phyloP scores from a whole-genome alignment of 2,797 vertebrate genomes.

The Neosilurus hyrtlii region DNA sequence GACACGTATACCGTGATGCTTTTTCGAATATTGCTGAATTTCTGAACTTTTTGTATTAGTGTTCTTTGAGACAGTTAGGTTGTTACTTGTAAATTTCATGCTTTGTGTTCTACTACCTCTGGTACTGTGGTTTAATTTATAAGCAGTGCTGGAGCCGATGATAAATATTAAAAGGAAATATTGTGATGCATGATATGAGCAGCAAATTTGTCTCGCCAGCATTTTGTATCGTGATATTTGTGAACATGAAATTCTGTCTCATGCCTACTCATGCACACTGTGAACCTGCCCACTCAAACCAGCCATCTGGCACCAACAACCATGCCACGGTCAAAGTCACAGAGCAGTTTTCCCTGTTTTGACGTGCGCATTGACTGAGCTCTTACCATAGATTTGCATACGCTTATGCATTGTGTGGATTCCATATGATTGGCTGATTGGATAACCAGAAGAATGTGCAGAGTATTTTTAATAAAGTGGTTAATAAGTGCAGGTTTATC shows the following conservation, averaged over 20 bases:
- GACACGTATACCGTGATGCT: background rate
- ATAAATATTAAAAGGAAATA: background rate
- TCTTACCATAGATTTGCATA: too few species aligned
- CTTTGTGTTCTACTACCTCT: background rate
- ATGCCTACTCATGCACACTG: background rate
- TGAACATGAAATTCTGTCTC: background rate
- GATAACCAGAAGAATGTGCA: background rate
- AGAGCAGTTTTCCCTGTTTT: background rate
- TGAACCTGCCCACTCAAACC: constrained; percentile 28
- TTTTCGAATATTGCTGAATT: background rate
- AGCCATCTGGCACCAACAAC: constrained; percentile 12
- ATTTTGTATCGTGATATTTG: background rate
- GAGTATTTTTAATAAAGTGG: background rate
- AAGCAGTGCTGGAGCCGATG: background rate
- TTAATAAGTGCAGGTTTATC: background rate
- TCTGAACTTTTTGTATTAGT: background rate
- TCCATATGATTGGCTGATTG: background rate
- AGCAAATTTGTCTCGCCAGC: background rate
- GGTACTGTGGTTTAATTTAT: background rate
- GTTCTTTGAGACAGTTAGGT: background rate
- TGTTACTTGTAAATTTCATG: background rate
- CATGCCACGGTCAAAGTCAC: constrained; percentile 13
- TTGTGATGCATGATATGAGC: background rate
- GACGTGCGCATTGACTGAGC: background rate
- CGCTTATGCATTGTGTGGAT: background rate